Base-by-base conservation (phyloP, 2,797 vertebrate species). In the Anomalospiza imberbis region DNA sequence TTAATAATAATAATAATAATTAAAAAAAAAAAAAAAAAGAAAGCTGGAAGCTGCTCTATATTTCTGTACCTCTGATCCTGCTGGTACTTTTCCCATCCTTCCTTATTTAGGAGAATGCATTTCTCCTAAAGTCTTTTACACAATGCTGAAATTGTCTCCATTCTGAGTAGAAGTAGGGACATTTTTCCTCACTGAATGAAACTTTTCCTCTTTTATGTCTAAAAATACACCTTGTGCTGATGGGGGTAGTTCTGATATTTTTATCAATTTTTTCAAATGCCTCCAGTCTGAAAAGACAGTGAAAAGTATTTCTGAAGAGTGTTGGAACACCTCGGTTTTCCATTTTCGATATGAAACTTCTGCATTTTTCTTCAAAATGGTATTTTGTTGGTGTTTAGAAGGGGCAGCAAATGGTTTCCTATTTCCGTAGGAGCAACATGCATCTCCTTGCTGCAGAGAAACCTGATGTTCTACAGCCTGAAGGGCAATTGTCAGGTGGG, bases 201-300 rank as follows among this genome's bases (percentile, higher is more conserved):
- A 84, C 51, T 73, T 91, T 72, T 92, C 51, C 60, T 83, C 55
- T 80, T 92, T 89, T 79, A 45, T 32, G 66, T 91, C 75, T 87
- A 76, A 92, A 94, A 91, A 85, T 66, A 80, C 32, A 79, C 19
- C 17, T 67, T 34, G 15, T n/a, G 13, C 26, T 87, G 68, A 79
- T 76, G 26, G 55, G 18, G n/a, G 6, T 89, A 78, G 48, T 79
- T 93, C 67, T 72, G 63, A 48, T 89, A 85, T 66, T 94, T 96
- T 85, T 73, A 51, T 89, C 78, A 63, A 38, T 91, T 94, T 89
- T 87, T 34, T 47, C 60, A 74, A 94, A 87, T 53, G 75, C 9
- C 32, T 83, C 82, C 82, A 53, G 40, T 63, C 63, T 91, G 62
- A 92, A 85, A 91, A 92, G 87, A 44, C 40, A 65, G 38, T 11